Evolutionary conservation across 2,113 vertebrate genomes (phyloP).

Genomic region (Coracopsis vasa): DNA sequence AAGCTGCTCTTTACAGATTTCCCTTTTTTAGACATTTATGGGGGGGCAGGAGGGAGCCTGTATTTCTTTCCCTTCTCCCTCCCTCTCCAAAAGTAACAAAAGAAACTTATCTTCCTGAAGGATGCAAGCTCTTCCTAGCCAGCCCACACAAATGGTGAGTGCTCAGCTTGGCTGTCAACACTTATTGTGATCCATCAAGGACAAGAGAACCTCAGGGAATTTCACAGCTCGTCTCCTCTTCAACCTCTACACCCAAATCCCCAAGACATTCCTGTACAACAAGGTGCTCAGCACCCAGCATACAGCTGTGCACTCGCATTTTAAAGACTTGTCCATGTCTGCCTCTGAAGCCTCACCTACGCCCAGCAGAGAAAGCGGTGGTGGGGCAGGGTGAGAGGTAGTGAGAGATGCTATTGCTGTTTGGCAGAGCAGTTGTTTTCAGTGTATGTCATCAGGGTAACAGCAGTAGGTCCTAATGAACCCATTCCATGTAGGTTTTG

Average conservation of each 20-base stretch:
- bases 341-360: background rate
- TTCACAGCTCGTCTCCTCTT: background rate
- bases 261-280: background rate
- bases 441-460: background rate
- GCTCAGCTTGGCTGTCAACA: background rate
- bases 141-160: fast-evolving
- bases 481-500: background rate
- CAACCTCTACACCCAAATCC: background rate
- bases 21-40: background rate
- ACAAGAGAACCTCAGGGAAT: background rate
- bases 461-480: background rate
- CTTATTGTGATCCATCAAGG: background rate
- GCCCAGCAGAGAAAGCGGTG: background rate
- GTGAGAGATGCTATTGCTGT: background rate
- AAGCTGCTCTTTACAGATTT: background rate
- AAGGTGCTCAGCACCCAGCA: background rate
- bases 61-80: background rate
- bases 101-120: background rate
- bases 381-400: background rate
- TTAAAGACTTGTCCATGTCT: fast-evolving
- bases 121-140: background rate
- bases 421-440: background rate
- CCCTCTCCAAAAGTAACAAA: background rate
- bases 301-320: fast-evolving
- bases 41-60: fast-evolving